Conservation (phyloP, 2,113 vertebrate genomes). For the Grammomys surdaster region DNA sequence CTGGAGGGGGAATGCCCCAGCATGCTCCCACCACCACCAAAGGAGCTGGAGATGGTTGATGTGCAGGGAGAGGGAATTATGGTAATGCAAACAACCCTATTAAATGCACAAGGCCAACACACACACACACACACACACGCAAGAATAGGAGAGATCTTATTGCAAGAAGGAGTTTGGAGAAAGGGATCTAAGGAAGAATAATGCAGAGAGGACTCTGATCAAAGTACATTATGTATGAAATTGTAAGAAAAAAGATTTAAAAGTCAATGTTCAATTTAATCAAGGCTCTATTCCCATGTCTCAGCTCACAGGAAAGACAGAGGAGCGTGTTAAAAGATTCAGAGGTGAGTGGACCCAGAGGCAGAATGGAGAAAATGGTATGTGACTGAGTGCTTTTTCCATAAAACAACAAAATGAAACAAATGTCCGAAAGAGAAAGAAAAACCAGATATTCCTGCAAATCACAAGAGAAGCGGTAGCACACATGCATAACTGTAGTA, state of each 20-base stretch:
- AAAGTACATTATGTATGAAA: not conserved
- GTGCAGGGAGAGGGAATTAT: not conserved
- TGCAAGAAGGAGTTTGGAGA: not conserved
- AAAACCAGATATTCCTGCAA: too few species aligned
- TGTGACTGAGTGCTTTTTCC: too few species aligned
- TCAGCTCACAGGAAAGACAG: not conserved
- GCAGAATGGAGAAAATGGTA: too few species aligned
- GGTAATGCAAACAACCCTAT: not conserved
- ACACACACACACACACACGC: too few species aligned
- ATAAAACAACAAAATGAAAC: too few species aligned
- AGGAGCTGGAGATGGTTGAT: not conserved
- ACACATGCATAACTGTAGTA: too few species aligned
- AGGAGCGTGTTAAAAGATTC: not conserved
- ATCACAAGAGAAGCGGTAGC: too few species aligned
- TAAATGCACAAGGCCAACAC: not conserved
- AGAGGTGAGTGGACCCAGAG: not conserved
- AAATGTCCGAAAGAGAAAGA: too few species aligned
- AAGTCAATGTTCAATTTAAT: not conserved
- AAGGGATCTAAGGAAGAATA: not conserved
- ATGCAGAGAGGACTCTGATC: not conserved
- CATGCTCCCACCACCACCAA: not conserved
- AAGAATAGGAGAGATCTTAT: not conserved
- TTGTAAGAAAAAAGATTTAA: not conserved
- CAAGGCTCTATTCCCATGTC: not conserved
- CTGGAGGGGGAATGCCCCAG: not conserved